Percentiles rank a stretch among this genome's conserved stretches.
These are phyloP conservation scores for Heliconius ismenius DNA, from an alignment of 2,888 invertebrate genomes.

Conservation along the genomic window DNA sequence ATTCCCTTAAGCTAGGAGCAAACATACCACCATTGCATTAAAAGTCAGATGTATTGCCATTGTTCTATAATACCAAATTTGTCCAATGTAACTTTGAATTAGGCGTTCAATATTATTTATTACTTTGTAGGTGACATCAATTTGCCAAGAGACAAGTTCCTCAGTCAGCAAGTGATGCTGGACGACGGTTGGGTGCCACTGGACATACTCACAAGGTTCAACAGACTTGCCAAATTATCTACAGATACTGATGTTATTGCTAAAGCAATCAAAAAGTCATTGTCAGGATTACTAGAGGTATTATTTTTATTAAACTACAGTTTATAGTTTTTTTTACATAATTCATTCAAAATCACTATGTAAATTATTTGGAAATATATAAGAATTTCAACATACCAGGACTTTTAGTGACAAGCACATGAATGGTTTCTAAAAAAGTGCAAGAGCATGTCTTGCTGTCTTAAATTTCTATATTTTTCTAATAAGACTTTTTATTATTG, in stretches of 20 bases:
- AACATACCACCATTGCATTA: background rate
- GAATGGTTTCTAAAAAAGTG: no score
- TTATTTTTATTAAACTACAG: background rate
- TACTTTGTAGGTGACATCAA: constrained; percentile 89
- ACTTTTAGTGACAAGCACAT: no score
- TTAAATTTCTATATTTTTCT: no score
- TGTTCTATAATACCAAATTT: background rate
- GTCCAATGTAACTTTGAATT: background rate
- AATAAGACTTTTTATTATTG: no score
- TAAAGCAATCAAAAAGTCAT: constrained; percentile 88
- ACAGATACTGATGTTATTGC: constrained; percentile 86
- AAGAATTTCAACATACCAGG: no score
- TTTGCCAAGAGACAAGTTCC: constrained; percentile 94
- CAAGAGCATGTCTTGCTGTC: no score
- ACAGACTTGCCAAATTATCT: constrained; percentile 88
- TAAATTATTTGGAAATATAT: no score
- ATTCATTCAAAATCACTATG: no score
- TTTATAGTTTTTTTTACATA: background rate
- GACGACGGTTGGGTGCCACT: constrained; percentile 96
- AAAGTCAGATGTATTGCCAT: no score
- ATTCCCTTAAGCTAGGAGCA: background rate
- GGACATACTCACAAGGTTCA: constrained; percentile 92
- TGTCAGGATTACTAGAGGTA: constrained; percentile 87
- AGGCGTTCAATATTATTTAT: background rate
- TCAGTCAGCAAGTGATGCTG: constrained; percentile 91